These are phyloP conservation scores for Alethe diademata DNA, from an alignment of 2,113 vertebrate genomes.

Conservation along the genomic window DNA sequence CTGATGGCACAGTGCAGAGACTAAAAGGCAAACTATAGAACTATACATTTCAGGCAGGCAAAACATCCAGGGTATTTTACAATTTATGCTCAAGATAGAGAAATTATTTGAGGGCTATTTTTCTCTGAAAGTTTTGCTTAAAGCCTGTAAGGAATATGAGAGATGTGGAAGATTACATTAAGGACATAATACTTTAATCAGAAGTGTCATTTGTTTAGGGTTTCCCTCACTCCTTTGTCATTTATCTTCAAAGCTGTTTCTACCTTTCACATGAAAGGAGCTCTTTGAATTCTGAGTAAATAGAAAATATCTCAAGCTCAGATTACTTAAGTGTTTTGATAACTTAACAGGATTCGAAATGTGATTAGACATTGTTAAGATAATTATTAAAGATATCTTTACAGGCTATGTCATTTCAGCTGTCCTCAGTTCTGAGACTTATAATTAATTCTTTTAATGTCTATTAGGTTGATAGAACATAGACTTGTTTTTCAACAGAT, in stretches of 20 bases:
- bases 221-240: slow-evolving; percentile 23
- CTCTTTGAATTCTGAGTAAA: slow-evolving; percentile 46
- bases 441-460: slow-evolving; percentile 33
- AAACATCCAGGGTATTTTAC: slow-evolving; percentile 2
- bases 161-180: background rate
- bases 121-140: background rate
- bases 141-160: background rate
- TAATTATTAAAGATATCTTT: slow-evolving; percentile 30
- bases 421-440: background rate
- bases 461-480: background rate
- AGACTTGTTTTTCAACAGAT: background rate
- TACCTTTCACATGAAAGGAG: slow-evolving; percentile 47
- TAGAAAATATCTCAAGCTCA: slow-evolving; percentile 36
- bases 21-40: background rate
- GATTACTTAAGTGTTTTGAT: slow-evolving; percentile 41
- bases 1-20: background rate
- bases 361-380: slow-evolving; percentile 48
- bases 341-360: slow-evolving; percentile 36
- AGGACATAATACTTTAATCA: slow-evolving; percentile 13
- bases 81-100: background rate
- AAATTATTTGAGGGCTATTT: background rate
- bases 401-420: background rate
- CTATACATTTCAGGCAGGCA: background rate
- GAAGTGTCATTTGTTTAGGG: slow-evolving; percentile 17
- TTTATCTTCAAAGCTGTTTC: slow-evolving; percentile 59